Evolutionary conservation across 2,888 invertebrate genomes (phyloP).

Genomic region (Eristalis tenax): DNA sequence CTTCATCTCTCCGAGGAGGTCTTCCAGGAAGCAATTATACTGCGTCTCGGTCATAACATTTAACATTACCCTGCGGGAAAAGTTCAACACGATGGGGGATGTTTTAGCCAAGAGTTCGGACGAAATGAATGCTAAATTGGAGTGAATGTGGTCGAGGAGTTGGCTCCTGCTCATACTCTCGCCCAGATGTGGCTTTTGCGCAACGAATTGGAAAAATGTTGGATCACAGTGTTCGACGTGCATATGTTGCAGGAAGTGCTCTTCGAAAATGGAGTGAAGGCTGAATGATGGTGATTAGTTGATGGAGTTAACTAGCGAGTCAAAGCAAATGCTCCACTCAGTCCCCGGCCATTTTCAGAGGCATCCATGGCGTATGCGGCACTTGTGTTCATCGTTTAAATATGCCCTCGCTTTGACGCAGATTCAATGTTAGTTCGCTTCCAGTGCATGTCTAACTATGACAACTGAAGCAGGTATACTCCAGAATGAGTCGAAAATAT

Average conservation of each 20-base stretch:
- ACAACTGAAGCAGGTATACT: too few species aligned
- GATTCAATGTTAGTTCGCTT: too few species aligned
- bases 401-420: too few species aligned
- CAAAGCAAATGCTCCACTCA: too few species aligned
- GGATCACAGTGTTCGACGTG: background rate
- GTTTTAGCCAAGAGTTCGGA: background rate
- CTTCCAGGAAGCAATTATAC: constrained; percentile 39
- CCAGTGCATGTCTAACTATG: too few species aligned
- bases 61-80: constrained; percentile 2
- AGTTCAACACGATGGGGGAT: background rate
- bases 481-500: too few species aligned
- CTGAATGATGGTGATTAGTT: background rate
- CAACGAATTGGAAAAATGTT: background rate
- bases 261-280: background rate
- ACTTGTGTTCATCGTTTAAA: too few species aligned
- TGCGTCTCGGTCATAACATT: constrained; percentile 42
- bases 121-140: constrained; percentile 32
- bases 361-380: too few species aligned
- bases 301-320: too few species aligned
- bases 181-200: background rate
- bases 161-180: background rate
- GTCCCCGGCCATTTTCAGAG: too few species aligned
- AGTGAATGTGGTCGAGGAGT: constrained; percentile 1
- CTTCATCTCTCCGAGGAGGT: background rate
- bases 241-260: background rate